These are phyloP conservation scores for Temnothorax nylanderi DNA, from an alignment of 1,140 invertebrate genomes.

Conservation along the genomic window DNA sequence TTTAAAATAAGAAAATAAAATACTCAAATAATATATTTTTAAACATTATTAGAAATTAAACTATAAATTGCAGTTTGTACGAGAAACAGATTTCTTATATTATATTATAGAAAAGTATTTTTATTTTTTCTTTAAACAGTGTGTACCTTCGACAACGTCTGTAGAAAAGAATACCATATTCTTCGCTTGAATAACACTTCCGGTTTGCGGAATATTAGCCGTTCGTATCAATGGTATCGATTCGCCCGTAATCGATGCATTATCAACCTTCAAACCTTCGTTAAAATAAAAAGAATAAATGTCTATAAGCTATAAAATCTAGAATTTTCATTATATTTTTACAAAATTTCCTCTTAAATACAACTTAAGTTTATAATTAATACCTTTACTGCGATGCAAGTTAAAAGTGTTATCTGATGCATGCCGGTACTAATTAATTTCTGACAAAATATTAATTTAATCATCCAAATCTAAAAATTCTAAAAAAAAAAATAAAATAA, in stretches of 20 bases:
- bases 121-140: background rate
- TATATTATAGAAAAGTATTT: background rate
- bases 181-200: conserved; percentile 97
- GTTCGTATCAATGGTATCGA: conserved; percentile 97
- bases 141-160: conserved; percentile 95
- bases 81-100: background rate
- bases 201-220: conserved; percentile 95
- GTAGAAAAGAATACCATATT: conserved; percentile 99
- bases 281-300: background rate
- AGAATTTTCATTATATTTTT: conserved; percentile 7
- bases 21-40: background rate
- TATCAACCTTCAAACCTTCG: conserved; percentile 94
- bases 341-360: background rate
- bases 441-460: background rate
- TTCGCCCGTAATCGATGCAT: conserved; percentile 97
- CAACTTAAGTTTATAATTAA: background rate
- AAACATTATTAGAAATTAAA: background rate
- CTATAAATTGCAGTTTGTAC: background rate
- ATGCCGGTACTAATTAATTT: background rate
- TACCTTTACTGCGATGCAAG: background rate
- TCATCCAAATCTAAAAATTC: too few relatives aligned
- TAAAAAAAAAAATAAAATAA: background rate
- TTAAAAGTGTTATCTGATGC: background rate
- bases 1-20: conserved; percentile 1
- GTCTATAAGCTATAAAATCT: background rate